phyloP scores from a whole-genome alignment of 2,113 vertebrate genomes.

The Ictidomys tridecemlineatus region DNA sequence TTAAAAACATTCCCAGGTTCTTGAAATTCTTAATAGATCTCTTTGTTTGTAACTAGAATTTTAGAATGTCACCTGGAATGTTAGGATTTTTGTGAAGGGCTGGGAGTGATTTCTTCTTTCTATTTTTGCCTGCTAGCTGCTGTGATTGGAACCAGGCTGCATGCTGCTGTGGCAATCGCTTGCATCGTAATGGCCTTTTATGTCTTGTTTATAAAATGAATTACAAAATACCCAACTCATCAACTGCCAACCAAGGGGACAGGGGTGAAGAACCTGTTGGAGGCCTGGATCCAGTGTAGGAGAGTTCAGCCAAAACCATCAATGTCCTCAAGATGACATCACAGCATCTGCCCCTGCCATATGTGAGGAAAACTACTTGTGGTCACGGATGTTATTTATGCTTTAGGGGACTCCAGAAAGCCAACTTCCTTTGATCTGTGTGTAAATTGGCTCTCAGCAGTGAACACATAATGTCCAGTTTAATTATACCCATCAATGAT shows the following conservation, averaged over 20 bases:
- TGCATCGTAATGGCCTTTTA: slow-evolving; percentile 96
- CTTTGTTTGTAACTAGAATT: slow-evolving; percentile 1
- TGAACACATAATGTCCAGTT: slow-evolving; percentile 64
- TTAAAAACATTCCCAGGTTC: not conserved
- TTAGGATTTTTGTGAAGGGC: not conserved
- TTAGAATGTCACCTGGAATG: not conserved
- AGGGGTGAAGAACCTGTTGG: slow-evolving; percentile 59
- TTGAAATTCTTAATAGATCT: not conserved
- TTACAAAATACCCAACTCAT: slow-evolving; percentile 67
- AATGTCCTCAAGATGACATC: slow-evolving; percentile 54
- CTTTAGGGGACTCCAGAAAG: slow-evolving; percentile 72
- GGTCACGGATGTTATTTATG: slow-evolving; percentile 63
- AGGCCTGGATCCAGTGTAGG: slow-evolving; percentile 43
- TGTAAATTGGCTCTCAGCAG: slow-evolving; percentile 67
- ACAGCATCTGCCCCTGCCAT: slow-evolving; percentile 28
- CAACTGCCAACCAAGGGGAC: slow-evolving; percentile 81
- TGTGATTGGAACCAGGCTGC: slow-evolving; percentile 95
- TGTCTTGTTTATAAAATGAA: slow-evolving; percentile 95
- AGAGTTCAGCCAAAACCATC: slow-evolving; percentile 69
- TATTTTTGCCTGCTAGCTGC: slow-evolving; percentile 88
- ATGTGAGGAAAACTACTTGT: slow-evolving; percentile 27
- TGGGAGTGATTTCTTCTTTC: slow-evolving; percentile 44
- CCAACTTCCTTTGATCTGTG: slow-evolving; percentile 63
- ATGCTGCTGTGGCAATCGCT: slow-evolving; percentile 92
- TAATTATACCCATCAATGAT: slow-evolving; percentile 55